Evolutionary conservation across 2,797 vertebrate genomes (phyloP).

Genomic region (Fringilla coelebs): DNA sequence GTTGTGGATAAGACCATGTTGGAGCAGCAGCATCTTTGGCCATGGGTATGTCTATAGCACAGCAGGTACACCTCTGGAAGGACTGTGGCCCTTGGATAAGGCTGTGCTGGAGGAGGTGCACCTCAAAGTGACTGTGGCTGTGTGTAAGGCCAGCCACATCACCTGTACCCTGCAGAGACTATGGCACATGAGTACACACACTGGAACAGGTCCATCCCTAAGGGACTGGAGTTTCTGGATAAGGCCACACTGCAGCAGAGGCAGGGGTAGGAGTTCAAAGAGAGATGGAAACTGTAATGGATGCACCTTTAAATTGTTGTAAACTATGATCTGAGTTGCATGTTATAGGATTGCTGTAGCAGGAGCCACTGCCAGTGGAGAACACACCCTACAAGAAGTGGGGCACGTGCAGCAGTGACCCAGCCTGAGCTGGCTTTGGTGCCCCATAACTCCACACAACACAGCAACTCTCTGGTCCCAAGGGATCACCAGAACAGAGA

Average conservation of each 20-base stretch:
- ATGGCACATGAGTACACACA: neutral
- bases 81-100: neutral
- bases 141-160: neutral
- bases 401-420: neutral
- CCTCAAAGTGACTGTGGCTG: neutral
- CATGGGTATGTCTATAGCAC: neutral
- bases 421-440: neutral
- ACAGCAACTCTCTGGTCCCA: neutral
- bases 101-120: neutral
- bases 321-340: neutral
- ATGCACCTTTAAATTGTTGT: neutral
- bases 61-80: neutral
- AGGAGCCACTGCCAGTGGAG: neutral
- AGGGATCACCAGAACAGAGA: neutral
- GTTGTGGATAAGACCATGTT: neutral
- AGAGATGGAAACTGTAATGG: neutral
- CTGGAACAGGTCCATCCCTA: neutral
- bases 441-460: neutral
- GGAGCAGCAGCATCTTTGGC: neutral
- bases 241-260: neutral
- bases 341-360: neutral
- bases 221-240: neutral
- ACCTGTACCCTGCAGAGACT: neutral
- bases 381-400: neutral
- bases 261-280: neutral